Conservation (phyloP, 2,888 invertebrate genomes). For the Timema cristinae region DNA sequence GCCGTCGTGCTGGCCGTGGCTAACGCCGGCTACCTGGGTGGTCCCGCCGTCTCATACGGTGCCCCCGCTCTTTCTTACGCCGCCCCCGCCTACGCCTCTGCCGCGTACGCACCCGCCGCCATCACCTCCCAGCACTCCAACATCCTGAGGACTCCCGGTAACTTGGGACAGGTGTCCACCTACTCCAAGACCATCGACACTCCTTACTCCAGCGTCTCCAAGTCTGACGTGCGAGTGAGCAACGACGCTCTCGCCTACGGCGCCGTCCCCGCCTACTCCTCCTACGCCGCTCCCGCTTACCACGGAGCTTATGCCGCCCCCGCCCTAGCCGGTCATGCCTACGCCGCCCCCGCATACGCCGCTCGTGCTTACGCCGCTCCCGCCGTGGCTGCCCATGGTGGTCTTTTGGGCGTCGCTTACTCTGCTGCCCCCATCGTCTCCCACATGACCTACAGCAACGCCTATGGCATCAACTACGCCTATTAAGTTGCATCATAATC, state of each 20-base stretch:
- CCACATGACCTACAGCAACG: too few species aligned
- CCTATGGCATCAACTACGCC: too few species aligned
- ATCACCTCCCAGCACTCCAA: conserved; percentile 32
- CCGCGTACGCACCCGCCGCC: conserved; percentile 35
- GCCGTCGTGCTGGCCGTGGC: conserved; percentile 32
- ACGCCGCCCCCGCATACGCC: too few species aligned
- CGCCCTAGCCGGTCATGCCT: conserved; percentile 14
- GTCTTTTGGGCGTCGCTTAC: too few species aligned
- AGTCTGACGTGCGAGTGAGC: conserved; percentile 34
- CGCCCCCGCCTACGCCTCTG: conserved; percentile 25
- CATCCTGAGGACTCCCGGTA: conserved; percentile 34
- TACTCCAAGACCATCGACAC: conserved; percentile 35
- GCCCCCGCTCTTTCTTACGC: conserved; percentile 48
- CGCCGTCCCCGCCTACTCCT: neutral
- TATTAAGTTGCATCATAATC: too few species aligned
- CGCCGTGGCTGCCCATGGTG: too few species aligned
- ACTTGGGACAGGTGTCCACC: conserved; percentile 34
- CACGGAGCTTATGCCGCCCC: conserved; percentile 27
- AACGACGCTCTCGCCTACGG: conserved; percentile 34
- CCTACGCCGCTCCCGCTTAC: conserved; percentile 17
- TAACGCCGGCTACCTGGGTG: conserved; percentile 31
- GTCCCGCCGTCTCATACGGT: conserved; percentile 39
- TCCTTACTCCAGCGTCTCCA: conserved; percentile 35
- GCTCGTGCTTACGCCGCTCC: too few species aligned
- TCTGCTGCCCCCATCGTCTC: too few species aligned